Base-by-base conservation (phyloP, 2,888 invertebrate genomes). In the Andrena bucephala region DNA sequence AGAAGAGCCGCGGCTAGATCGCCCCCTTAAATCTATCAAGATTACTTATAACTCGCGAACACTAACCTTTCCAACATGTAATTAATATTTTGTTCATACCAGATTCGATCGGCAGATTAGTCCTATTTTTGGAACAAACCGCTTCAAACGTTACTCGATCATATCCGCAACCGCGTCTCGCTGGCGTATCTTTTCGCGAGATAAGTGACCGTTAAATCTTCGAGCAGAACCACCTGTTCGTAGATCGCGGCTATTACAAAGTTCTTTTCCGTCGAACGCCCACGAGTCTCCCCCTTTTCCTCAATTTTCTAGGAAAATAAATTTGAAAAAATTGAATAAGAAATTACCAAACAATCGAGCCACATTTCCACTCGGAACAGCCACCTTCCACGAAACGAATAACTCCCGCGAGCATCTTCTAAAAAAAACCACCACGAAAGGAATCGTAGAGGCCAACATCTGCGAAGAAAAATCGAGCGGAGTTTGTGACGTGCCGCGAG, bases 401-500 rank as follows among this genome's bases (percentile, higher is more conserved):
- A 20, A 20, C 20, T 0, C 20, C 20, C 20, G 0, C 20, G 20
- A 29, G 6, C 4, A 16, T 13, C 16, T 29, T 29, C 5, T 16
- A 10, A 27, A 10, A n/a, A n/a, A 5, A 3, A 42, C 16, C 42
- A 57, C 13, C 13, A 27, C 27, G 1, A 1, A 13, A 27, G 10
- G 13, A 4, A 57, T 10, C 63, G 24, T 13, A 16, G 4, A 36
- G 6, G 6, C 20, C 8, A 54, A n/a, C 5, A 20, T 20, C 2
- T 10, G 2, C 10, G 3, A 16, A 42, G 4, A 63, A 70, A 75
- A 69, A 62, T 42, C 2, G 70, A 54, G 31, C 54, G 29, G 68
- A 63, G 31, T 24, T 48, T 6, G 6, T 2, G 20, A 72, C 42
- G 48, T 48, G 57, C 72, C 72, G 72, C 20, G 65, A n/a, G 16